Conservation (phyloP, 1,140 invertebrate genomes). For the Plutomurus gul region DNA sequence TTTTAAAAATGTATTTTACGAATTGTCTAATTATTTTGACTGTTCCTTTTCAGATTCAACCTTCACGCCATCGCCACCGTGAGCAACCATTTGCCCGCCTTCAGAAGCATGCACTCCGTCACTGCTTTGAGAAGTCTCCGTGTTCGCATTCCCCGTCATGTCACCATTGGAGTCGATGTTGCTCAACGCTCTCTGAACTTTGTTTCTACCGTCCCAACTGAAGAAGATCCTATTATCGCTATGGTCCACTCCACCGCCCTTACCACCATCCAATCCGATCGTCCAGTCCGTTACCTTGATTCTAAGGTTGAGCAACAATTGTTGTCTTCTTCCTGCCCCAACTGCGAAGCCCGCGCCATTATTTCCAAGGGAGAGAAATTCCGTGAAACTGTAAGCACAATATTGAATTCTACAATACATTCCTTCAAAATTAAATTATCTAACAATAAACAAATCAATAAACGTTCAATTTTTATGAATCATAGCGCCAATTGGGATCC, state of each 20-base stretch:
- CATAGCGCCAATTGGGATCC: constrained; percentile 49
- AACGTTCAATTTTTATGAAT: no score
- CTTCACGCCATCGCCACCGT: constrained; percentile 33
- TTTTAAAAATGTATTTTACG: neutral
- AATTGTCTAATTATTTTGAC: neutral
- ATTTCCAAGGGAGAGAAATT: constrained; percentile 48
- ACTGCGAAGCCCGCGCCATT: constrained; percentile 29
- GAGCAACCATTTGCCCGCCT: constrained; percentile 49
- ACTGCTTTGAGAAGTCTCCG: constrained; percentile 41
- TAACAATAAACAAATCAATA: no score
- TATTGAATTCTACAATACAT: neutral
- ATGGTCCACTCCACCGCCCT: constrained; percentile 48
- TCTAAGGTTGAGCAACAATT: constrained; percentile 1
- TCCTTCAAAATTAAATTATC: no score
- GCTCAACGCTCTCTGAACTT: constrained; percentile 44
- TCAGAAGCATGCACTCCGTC: constrained; percentile 48
- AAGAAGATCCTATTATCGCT: constrained; percentile 49
- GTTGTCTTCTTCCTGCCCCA: constrained; percentile 40
- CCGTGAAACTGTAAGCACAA: constrained; percentile 31
- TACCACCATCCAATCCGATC: constrained; percentile 35
- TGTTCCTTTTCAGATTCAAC: constrained; percentile 21
- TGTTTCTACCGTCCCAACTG: constrained; percentile 39
- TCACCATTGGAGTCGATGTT: constrained; percentile 47
- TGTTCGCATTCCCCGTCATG: constrained; percentile 44
- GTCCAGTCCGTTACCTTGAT: constrained; percentile 22